Evolutionary conservation across 2,797 vertebrate species (phyloP).

Genomic region (Leptodactylus fallax): DNA sequence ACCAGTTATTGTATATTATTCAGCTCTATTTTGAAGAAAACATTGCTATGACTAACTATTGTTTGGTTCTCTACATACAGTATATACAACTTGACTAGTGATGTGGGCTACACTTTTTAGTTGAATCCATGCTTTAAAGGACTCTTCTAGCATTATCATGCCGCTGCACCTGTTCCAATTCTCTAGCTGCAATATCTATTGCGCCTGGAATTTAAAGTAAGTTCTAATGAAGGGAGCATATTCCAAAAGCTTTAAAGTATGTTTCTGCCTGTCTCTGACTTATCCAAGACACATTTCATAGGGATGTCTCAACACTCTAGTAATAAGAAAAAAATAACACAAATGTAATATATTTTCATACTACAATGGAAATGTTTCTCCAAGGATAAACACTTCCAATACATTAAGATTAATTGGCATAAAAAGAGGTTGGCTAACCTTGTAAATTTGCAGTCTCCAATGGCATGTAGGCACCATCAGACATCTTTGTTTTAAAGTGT

Average conservation of each 20-base stretch:
- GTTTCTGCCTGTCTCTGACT: not conserved
- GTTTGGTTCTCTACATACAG: not conserved
- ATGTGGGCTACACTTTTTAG: not conserved
- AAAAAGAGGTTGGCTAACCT: no score
- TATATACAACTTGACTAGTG: not conserved
- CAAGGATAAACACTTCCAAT: not conserved
- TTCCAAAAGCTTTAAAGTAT: not conserved
- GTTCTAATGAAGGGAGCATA: not conserved
- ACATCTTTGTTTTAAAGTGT: no score
- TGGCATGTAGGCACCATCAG: no score
- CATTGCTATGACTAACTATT: not conserved
- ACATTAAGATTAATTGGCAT: not conserved
- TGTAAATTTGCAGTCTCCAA: no score
- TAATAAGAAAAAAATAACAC: not conserved
- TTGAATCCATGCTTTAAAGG: not conserved
- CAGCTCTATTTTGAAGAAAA: not conserved
- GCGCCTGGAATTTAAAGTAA: not conserved
- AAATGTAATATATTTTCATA: not conserved
- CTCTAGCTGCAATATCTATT: not conserved
- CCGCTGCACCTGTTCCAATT: not conserved
- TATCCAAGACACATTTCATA: not conserved
- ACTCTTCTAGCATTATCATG: conserved; percentile 1
- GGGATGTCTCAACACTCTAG: not conserved
- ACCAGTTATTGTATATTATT: not conserved
- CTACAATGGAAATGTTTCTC: not conserved